phyloP scores from a whole-genome alignment of 92 coral and sea anemone genomes.

The Isaurus tuberculatus region DNA sequence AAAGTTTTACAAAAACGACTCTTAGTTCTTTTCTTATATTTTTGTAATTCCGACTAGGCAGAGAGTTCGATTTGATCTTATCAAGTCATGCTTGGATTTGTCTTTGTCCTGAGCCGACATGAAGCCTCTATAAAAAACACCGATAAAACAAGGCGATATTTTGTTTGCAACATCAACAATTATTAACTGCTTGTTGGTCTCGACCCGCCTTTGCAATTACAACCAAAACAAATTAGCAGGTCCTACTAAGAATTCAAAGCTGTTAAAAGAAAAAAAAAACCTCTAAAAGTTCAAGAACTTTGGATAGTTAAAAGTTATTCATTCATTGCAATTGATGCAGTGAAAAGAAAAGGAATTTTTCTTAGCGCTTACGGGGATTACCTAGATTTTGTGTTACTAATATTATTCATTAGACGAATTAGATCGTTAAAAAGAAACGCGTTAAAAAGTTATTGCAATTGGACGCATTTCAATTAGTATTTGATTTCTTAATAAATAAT shows the following conservation, averaged over 20 bases:
- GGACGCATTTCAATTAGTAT: slow-evolving; percentile 48
- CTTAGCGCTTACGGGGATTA: slow-evolving; percentile 29
- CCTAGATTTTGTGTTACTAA: not conserved
- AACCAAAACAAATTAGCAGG: slow-evolving; percentile 17
- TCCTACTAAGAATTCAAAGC: not conserved
- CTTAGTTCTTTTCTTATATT: not conserved
- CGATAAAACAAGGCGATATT: not conserved
- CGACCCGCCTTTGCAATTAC: slow-evolving; percentile 33
- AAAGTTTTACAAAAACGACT: not conserved
- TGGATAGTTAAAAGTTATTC: not conserved
- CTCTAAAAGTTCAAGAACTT: not conserved
- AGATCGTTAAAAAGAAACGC: slow-evolving; percentile 36
- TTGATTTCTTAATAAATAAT: slow-evolving; percentile 48
- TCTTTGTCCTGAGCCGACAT: not conserved
- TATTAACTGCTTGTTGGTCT: slow-evolving; percentile 35
- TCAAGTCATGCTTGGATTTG: not conserved
- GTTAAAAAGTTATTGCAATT: slow-evolving; percentile 48
- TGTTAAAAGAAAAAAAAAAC: not conserved
- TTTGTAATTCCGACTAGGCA: not conserved
- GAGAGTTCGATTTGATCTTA: not conserved
- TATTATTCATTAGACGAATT: slow-evolving; percentile 37
- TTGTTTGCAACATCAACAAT: slow-evolving; percentile 19
- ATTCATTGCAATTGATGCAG: not conserved
- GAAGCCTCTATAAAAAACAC: not conserved
- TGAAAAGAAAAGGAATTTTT: not conserved